Conservation (phyloP, 2,888 invertebrate genomes). For the Tethea ocularis region DNA sequence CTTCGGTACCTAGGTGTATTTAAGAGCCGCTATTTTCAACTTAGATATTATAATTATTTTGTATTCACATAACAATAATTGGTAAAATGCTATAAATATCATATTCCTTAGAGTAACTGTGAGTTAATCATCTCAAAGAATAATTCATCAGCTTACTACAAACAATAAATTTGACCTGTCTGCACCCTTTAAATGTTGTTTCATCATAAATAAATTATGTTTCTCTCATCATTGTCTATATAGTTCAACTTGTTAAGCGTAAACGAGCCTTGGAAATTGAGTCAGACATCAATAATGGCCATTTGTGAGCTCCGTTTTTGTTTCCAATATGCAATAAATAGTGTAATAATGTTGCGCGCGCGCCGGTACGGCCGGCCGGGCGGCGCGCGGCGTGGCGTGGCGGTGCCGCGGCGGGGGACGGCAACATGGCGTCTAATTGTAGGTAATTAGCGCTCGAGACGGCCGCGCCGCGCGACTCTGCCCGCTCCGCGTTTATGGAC, state of each 20-base stretch:
- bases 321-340: constrained; percentile 77
- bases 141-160: no score
- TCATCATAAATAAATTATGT: constrained; percentile 7
- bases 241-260: constrained; percentile 19
- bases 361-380: constrained; percentile 39
- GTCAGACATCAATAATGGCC: constrained; percentile 43
- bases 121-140: no score
- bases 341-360: constrained; percentile 55
- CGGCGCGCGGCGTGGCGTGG: constrained; percentile 30
- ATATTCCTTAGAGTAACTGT: no score
- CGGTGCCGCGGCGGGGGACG: constrained; percentile 47
- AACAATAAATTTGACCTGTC: background rate
- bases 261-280: constrained; percentile 36
- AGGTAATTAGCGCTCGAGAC: constrained; percentile 67
- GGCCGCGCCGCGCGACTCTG: constrained; percentile 35
- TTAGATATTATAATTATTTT: no score
- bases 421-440: constrained; percentile 70
- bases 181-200: background rate
- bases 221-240: constrained; percentile 13
- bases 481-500: constrained; percentile 61
- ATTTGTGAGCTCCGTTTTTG: constrained; percentile 55
- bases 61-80: no score
- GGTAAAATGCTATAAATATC: no score
- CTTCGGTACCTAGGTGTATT: no score
- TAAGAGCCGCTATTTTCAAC: no score